These are phyloP conservation scores for Taenioides sp. DNA, from an alignment of 2,797 vertebrate genomes.

Conservation along the genomic window DNA sequence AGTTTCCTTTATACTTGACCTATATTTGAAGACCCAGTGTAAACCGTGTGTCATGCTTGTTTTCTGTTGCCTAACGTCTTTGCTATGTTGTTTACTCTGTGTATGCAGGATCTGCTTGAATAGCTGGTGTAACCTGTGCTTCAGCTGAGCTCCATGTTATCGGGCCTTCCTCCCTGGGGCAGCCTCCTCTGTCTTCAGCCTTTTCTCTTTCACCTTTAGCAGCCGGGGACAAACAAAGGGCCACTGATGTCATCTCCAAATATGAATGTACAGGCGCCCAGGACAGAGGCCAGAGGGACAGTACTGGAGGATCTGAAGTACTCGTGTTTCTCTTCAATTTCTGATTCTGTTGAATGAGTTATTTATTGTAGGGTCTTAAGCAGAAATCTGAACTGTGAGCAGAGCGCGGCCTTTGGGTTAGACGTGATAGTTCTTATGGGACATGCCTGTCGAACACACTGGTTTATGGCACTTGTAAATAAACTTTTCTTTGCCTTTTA, in stretches of 20 bases:
- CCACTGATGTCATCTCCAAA: conserved; percentile 55
- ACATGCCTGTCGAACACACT: conserved; percentile 32
- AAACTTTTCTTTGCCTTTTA: conserved; percentile 42
- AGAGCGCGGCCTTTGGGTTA: conserved; percentile 20
- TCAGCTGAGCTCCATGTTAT: conserved; percentile 45
- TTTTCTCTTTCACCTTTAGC: conserved; percentile 63
- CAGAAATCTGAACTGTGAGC: conserved; percentile 41
- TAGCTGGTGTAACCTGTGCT: conserved; percentile 57
- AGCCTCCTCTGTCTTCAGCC: conserved; percentile 54
- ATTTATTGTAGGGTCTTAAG: conserved; percentile 51
- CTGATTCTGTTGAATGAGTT: conserved; percentile 45
- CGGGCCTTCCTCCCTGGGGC: conserved; percentile 31
- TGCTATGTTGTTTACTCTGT: conserved; percentile 26
- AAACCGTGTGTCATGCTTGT: conserved; percentile 7
- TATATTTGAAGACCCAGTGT: neutral
- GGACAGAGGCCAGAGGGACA: conserved; percentile 34
- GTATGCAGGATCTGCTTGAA: conserved; percentile 78
- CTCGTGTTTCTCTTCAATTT: conserved; percentile 42
- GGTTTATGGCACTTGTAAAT: conserved; percentile 60
- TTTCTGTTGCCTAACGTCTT: conserved; percentile 28
- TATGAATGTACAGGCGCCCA: conserved; percentile 64
- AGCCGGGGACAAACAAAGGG: conserved; percentile 48
- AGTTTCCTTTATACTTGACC: neutral
- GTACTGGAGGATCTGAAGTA: conserved; percentile 15
- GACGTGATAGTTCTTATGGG: conserved; percentile 41